Base-by-base conservation (phyloP, 2,888 invertebrate species). In the Andrena minutula region DNA sequence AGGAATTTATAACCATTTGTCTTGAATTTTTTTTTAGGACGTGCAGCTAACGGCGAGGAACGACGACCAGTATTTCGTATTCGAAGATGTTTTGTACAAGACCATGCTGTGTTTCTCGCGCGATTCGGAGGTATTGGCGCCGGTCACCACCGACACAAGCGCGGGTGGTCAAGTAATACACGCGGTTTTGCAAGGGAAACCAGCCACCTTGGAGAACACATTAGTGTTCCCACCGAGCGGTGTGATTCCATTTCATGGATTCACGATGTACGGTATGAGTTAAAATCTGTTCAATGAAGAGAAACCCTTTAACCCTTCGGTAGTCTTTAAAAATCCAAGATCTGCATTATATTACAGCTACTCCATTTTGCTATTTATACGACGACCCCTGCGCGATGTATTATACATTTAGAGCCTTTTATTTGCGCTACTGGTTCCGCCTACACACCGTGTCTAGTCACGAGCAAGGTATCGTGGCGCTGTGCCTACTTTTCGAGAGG, bases 51-150 rank as follows among this genome's bases (percentile, higher is more conserved):
- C 99, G 0, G 98, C 99, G 0, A 98, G 98, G 10, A 99, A 99
- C 93, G 99, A 99, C 92, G 99, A 99, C 94, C 99, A 99, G 93
- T 99, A 99, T 93, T 99, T 99, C 93, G 99, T 99, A 0, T 99
- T 99, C 93, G 99, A 99, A 95, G 99, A 99, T 94, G 96, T 98
- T 73, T 94, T 99, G 0, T 98, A 98, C 93, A 99, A 99, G 96
- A 96, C 97, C 30, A 96, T 98, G 96, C 93, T 99, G 72, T 98
- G 98, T 90, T 99, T 99, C 94, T 98, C 98, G 12, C 96, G 99
- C 78, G 99, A 99, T 94, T 95, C 96, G 0, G 97, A 97, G 90
- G 96, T 99, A 53, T 94, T 97, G 86, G 96, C 96, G 70, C 96
- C 96, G 76, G 96, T 98, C 74, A 96, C 96, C 65, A 95, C 94